phyloP scores from a whole-genome alignment of 23 tunicate genomes.

The Trididemnum clinides region DNA sequence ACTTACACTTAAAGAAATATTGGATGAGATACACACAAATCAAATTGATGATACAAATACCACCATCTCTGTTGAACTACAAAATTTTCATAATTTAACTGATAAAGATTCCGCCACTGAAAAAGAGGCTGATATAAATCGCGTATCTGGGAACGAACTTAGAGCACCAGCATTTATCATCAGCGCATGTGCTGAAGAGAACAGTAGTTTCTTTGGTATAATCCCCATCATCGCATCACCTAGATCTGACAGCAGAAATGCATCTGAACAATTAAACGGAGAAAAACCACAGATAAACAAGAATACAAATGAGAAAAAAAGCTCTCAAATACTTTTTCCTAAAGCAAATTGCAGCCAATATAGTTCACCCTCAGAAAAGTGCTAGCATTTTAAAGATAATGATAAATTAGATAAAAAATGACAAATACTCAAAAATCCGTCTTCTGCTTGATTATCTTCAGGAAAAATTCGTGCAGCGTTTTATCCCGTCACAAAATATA shows the following conservation, averaged over 20 bases:
- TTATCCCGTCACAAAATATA: not conserved
- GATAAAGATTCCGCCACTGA: not conserved
- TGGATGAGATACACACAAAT: not conserved
- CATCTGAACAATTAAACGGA: not conserved
- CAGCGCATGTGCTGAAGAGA: not conserved
- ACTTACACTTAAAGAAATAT: not conserved
- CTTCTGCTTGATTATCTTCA: not conserved
- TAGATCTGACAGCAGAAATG: not conserved
- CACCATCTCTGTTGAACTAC: not conserved
- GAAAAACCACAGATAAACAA: not conserved
- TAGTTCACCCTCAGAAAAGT: not conserved
- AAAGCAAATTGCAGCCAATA: not conserved
- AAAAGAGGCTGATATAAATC: not conserved
- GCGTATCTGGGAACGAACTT: not conserved
- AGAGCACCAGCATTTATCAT: not conserved
- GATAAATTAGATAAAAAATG: not conserved
- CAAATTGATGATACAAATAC: not conserved
- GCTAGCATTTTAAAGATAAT: not conserved
- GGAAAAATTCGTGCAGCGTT: not conserved
- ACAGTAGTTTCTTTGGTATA: not conserved
- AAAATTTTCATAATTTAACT: not conserved
- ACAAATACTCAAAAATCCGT: not conserved
- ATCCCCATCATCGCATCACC: not conserved
- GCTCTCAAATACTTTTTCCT: not conserved
- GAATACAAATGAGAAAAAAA: not conserved